Base-by-base conservation (phyloP, 2,113 vertebrate genomes). In the Brachyhypopomus gauderio region DNA sequence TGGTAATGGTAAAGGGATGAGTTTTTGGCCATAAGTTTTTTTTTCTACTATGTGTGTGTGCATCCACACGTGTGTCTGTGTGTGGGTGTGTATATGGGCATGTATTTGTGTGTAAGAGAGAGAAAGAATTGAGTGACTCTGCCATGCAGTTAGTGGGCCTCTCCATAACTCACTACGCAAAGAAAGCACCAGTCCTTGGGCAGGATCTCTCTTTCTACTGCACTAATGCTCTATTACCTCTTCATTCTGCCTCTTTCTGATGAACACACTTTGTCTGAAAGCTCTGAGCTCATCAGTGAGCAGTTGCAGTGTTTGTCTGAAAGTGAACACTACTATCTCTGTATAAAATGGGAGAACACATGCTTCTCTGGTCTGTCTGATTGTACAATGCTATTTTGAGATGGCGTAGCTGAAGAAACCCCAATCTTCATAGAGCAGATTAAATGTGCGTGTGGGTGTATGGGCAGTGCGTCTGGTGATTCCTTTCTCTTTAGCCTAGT, bases 391-490 rank as follows among this genome's bases (percentile, higher is more conserved):
- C 8, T 58, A 38, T 36, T 62, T 76, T 36, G 58, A 22, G 41
- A 69, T 48, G 55, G 20, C 74, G 66, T 52, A 76, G 25, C 56
- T 38, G 34, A 30, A 69, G 25, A 58, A 75, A 23, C 38, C 34
- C 30, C 66, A 58, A 55, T 45, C 22, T 59, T 72, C 60, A 78
- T 23, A 84, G 71, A 27, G 30, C 27, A 75, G 69, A 77, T 81
- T 75, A 75, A 75, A 23, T 55, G 17, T 55, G 48, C 58, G 55
- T 20, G 52, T 70, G 66, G 63, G 76, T 38, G 59, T 76, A 59
- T 12, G 34, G 56, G 20, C 30, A 60, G 75, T 67, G 63, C n/a
- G 60, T 72, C 36, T 38, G 56, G 36, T 36, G 34, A 60, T 59
- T 79, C 59, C 66, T 59, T 36, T 62, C 67, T 58, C 38, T 60